Base-by-base conservation (phyloP, 2,797 vertebrate species). In the Cyprinodon diabolis region DNA sequence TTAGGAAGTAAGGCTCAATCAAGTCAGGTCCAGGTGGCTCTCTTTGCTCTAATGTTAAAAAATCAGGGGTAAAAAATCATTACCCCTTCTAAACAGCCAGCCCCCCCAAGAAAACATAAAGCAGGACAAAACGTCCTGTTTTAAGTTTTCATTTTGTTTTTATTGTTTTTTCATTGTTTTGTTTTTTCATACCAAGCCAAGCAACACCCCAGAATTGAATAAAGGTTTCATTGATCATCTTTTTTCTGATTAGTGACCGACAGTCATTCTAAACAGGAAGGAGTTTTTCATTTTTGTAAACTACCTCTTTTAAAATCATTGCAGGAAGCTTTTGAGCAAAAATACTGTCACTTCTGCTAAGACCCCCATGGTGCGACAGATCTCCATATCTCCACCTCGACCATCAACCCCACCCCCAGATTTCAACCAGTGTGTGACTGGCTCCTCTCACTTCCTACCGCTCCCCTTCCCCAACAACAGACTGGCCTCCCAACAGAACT, bases 401-500 rank as follows among this genome's bases (percentile, higher is more conserved):
- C 94, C 92, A 8, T 95, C 96, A 58, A 97, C 96, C 0, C 97
- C 96, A 0, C 97, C 96, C 0, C 97, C 97, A 0, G 96, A 96
- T 86, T 99, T 99, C 76, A 96, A 79, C 81, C 96, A 98, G 79
- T 97, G 97, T 66, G 78, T 99, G 62, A 93, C 90, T 0, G 92
- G 87, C 43, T 86, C 93, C 2, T 82, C 94, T 0, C 92, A 92
- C 66, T 90, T 91, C 76, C 82, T 96, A 85, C 88, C 93, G 45
- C 92, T 90, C 14, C 93, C 96, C 4, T 99, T 98, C 90, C 96
- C 93, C 84, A 93, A 95, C 91, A 96, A 95, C 66, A 72, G 79
- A 0, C 66, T 96, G 85, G 96, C 95, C 0, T 93, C 95, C 71
- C 96, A 96, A 76, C 97, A 98, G 82, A 99, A 98, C 89, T 96